Conservation (phyloP, 2,113 vertebrate species). For the Antennarius striatus region DNA sequence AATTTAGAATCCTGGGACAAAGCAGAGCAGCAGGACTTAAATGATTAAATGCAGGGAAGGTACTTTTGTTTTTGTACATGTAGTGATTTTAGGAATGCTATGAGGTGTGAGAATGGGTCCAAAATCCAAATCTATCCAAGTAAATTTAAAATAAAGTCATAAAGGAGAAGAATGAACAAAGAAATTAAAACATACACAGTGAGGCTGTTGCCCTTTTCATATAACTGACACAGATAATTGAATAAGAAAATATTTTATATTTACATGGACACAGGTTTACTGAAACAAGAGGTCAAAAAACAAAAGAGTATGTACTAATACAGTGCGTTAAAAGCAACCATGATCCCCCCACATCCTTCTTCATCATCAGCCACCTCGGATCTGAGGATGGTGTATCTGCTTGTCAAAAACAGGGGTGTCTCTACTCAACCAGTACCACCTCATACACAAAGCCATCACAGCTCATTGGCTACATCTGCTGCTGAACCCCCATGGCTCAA, state of each 20-base stretch:
- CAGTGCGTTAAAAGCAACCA: conserved; percentile 15
- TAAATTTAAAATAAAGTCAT: conserved; percentile 1
- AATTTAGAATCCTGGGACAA: conserved; percentile 15
- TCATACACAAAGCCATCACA: conserved; percentile 19
- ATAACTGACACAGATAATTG: too few relatives aligned
- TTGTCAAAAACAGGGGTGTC: conserved; percentile 52
- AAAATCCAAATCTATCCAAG: background rate
- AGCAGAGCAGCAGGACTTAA: conserved; percentile 1
- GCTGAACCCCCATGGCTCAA: conserved; percentile 64
- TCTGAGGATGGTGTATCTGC: conserved; percentile 31
- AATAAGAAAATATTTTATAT: too few relatives aligned
- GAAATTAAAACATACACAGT: background rate
- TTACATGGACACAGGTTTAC: too few relatives aligned
- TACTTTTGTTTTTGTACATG: background rate
- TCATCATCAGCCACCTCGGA: conserved; percentile 39
- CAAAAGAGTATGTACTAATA: too few relatives aligned
- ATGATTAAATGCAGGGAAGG: background rate
- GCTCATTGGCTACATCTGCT: conserved; percentile 44
- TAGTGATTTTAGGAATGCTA: background rate
- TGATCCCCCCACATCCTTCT: conserved; percentile 19
- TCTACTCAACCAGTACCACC: conserved; percentile 17
- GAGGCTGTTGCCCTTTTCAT: too few relatives aligned
- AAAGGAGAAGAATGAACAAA: background rate
- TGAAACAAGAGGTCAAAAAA: too few relatives aligned
- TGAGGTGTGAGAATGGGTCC: background rate